phyloP scores from a whole-genome alignment of 2,888 invertebrate species.

The Lampropteryx suffumata region DNA sequence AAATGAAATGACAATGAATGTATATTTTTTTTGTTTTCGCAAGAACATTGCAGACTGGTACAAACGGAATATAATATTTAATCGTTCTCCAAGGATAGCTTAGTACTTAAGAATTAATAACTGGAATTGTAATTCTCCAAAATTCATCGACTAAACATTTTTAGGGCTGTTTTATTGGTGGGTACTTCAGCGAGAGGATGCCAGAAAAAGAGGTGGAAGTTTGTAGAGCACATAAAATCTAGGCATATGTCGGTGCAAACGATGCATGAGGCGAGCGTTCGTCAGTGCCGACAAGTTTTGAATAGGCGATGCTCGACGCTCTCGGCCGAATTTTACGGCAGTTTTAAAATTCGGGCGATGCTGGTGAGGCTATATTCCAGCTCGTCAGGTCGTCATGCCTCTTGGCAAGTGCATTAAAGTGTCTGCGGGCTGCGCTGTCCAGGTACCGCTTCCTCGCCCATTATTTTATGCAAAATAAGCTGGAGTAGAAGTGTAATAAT shows the following conservation, averaged over 20 bases:
- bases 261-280: conserved; percentile 38
- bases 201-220: conserved; percentile 19
- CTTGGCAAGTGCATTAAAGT: conserved; percentile 64
- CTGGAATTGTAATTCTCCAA: no score
- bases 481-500: conserved; percentile 58
- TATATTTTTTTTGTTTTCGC: no score
- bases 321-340: conserved; percentile 41
- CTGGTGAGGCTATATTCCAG: conserved; percentile 41
- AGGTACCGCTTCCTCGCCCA: conserved; percentile 53
- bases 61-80: no score
- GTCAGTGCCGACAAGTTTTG: conserved; percentile 45
- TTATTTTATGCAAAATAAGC: conserved; percentile 73
- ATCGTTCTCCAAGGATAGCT: no score
- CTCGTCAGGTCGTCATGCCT: conserved; percentile 50
- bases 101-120: no score
- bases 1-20: no score
- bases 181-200: background rate
- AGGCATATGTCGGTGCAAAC: conserved; percentile 37
- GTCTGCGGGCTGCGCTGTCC: conserved; percentile 45
- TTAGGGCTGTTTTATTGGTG: background rate
- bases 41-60: no score
- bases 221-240: conserved; percentile 38
- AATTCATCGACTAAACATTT: no score
- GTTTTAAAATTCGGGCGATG: conserved; percentile 45
- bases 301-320: conserved; percentile 39